Conservation (phyloP, 1,140 invertebrate species). For the Bathynomus jamesi region DNA sequence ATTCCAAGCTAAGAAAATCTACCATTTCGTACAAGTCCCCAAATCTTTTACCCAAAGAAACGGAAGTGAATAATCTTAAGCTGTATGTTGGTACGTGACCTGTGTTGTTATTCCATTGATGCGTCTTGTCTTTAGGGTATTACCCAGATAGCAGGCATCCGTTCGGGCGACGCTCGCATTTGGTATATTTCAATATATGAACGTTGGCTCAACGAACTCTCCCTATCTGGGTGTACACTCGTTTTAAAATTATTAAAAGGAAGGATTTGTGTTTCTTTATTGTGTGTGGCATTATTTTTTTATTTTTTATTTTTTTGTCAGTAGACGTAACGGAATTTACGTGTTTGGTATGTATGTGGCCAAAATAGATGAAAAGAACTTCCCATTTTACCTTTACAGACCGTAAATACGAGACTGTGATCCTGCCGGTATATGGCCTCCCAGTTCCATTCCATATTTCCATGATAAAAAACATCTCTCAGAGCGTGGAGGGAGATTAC, state of each 20-base stretch:
- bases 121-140: too few species aligned
- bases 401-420: slow-evolving; percentile 94
- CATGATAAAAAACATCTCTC: slow-evolving; percentile 97
- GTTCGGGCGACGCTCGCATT: too few species aligned
- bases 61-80: slow-evolving; percentile 87
- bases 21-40: slow-evolving; percentile 90
- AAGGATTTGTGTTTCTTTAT: too few species aligned
- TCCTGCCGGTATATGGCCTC: slow-evolving; percentile 90
- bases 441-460: slow-evolving; percentile 98
- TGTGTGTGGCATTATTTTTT: slow-evolving; percentile 26
- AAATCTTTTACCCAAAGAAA: slow-evolving; percentile 84
- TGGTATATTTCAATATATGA: too few species aligned
- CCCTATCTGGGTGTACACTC: too few species aligned
- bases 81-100: slow-evolving; percentile 89
- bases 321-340: background rate
- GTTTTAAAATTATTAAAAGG: too few species aligned
- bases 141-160: too few species aligned
- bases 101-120: too few species aligned
- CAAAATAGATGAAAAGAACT: background rate
- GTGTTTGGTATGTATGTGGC: background rate
- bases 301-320: background rate
- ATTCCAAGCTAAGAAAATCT: slow-evolving; percentile 85
- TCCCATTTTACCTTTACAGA: slow-evolving; percentile 53
- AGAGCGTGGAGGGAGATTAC: slow-evolving; percentile 97
- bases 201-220: too few species aligned